Evolutionary conservation across 2,113 vertebrate genomes (phyloP), one percentile per base, ranked within the genome.

Genomic region (Dipodomys stephensi): DNA sequence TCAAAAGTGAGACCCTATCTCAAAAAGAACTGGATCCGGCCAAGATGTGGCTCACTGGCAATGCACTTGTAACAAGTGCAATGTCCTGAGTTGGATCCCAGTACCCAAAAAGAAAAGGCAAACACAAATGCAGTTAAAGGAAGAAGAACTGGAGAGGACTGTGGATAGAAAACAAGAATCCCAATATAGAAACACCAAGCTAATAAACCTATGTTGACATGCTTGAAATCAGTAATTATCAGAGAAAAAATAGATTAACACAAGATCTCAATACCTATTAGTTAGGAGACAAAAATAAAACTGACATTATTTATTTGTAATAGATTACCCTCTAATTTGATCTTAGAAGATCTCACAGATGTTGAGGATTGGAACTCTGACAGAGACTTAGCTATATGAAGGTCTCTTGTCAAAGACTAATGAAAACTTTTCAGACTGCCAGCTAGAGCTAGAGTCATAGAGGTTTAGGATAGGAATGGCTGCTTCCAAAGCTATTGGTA

Each of bases 221-320:
- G 20, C 8, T 87, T 16, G 83, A 39, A 92, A 83, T 71, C 62
- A 30, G 76, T 91, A 68, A 19, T 74, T 76, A 49, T 73, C 87
- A 91, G 91, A 28, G 87, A 91, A 84, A 91, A 77, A 60, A 6
- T 71, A 87, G 87, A 77, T 85, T 80, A 71, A 82, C 77, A 78
- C 18, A 64, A 11, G 57, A 16, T 78, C 64, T 18, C 69, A 77
- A 64, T 78, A 74, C 20, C 4, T 27, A 67, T 27, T 67, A 53
- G 15, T 69, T 92, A 20, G 10, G 25, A 67, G 28, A 67, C 25
- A 27, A 28, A 57, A 57, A 88, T 16, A 87, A 87, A 79, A 57
- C 15, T 57, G 53, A 57, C 53, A 57, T 57, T 2, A 3, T 73
- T 90, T 49, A 49, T 49, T 81, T 7, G 2, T 90, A 87, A 81